phyloP scores from a whole-genome alignment of 2,113 vertebrate genomes.

The Entelurus aequoreus region DNA sequence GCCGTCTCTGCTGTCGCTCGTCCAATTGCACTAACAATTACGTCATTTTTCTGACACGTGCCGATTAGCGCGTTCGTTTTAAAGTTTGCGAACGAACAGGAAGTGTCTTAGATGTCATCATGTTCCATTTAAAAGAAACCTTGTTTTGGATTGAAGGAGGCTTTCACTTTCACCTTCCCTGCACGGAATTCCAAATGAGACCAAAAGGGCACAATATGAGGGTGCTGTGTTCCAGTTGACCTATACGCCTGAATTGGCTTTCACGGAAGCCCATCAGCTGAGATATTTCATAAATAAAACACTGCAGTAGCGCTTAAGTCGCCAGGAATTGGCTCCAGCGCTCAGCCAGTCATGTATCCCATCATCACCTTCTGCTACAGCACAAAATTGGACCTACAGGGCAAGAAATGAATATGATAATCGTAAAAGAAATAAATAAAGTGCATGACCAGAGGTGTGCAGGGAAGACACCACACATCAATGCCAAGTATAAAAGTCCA shows the following conservation, averaged over 20 bases:
- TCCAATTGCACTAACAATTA: slow-evolving; percentile 41
- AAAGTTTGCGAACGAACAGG: slow-evolving; percentile 38
- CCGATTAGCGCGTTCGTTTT: slow-evolving; percentile 42
- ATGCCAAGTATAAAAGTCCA: slow-evolving; percentile 60
- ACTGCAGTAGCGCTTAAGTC: not conserved
- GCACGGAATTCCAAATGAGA: slow-evolving; percentile 12
- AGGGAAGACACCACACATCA: slow-evolving; percentile 65
- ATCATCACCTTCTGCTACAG: not conserved
- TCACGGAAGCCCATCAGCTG: not conserved
- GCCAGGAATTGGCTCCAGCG: slow-evolving; percentile 4
- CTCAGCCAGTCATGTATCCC: not conserved
- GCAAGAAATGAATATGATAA: slow-evolving; percentile 47
- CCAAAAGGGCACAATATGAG: slow-evolving; percentile 2
- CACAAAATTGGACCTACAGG: not conserved
- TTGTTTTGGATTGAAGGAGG: slow-evolving; percentile 4
- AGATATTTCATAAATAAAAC: slow-evolving; percentile 5
- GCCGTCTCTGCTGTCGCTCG: slow-evolving; percentile 26
- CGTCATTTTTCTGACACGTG: slow-evolving; percentile 28
- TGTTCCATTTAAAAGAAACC: not conserved
- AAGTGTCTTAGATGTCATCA: slow-evolving; percentile 35
- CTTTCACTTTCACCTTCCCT: slow-evolving; percentile 9
- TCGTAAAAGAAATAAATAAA: slow-evolving; percentile 53
- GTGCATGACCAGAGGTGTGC: slow-evolving; percentile 58
- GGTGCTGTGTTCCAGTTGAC: not conserved
- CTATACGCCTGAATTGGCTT: not conserved